Conservation (phyloP, 2,888 invertebrate species). For the Carterocephalus palaemon region DNA sequence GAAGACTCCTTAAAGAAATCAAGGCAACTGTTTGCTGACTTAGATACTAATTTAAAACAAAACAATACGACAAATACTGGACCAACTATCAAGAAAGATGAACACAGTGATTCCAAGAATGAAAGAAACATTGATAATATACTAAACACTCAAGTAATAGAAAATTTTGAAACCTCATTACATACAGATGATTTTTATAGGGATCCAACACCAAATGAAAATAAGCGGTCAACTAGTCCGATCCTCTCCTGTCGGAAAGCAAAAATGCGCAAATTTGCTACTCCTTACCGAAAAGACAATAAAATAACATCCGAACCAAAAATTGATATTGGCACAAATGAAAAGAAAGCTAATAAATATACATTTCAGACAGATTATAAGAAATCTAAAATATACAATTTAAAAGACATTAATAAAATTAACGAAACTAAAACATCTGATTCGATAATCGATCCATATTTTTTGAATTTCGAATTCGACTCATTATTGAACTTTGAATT, state of each 20-base stretch:
- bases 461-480: slow-evolving; percentile 42
- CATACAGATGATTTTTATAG: slow-evolving; percentile 58
- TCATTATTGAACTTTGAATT: slow-evolving; percentile 49
- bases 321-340: slow-evolving; percentile 20
- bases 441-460: slow-evolving; percentile 36
- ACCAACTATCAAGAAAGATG: not conserved
- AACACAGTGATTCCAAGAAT: not conserved
- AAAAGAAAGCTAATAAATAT: slow-evolving; percentile 13
- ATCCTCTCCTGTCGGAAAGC: slow-evolving; percentile 63
- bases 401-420: slow-evolving; percentile 44
- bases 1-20: slow-evolving; percentile 41
- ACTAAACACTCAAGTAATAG: slow-evolving; percentile 57
- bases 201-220: slow-evolving; percentile 36
- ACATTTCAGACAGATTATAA: slow-evolving; percentile 51
- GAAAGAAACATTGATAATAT: slow-evolving; percentile 34
- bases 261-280: slow-evolving; percentile 56
- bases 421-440: slow-evolving; percentile 2
- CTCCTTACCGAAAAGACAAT: slow-evolving; percentile 42
- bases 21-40: not conserved
- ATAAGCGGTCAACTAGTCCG: slow-evolving; percentile 60
- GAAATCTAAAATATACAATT: slow-evolving; percentile 42
- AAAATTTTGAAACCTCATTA: slow-evolving; percentile 58
- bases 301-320: slow-evolving; percentile 31
- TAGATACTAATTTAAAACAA: not conserved
- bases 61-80: not conserved